Evolutionary conservation across 1,140 invertebrate genomes (phyloP).

Genomic region (Drosophila prosaltans): DNA sequence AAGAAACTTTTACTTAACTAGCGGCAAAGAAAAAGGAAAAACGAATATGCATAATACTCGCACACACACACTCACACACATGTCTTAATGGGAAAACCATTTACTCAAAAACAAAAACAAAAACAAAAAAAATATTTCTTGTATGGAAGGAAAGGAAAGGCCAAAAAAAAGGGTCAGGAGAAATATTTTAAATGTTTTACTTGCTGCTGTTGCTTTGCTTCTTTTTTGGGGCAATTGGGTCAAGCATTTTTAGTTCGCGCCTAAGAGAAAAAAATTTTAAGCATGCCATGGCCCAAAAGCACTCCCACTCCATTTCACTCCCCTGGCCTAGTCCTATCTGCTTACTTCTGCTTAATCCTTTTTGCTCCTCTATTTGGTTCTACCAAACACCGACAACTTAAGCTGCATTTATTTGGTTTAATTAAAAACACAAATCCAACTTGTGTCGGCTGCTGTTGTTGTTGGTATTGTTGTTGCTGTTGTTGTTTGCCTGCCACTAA

Average conservation of each 20-base stretch:
- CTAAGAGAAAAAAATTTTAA: constrained; percentile 53
- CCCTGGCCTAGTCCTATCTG: background rate
- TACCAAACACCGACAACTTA: constrained; percentile 7
- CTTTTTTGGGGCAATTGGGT: constrained; percentile 65
- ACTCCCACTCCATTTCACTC: background rate
- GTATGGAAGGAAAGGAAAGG: background rate
- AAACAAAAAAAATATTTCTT: background rate
- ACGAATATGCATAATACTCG: constrained; percentile 8
- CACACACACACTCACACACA: constrained; percentile 10
- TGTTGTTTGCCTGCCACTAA: constrained; percentile 58
- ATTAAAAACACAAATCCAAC: constrained; percentile 75
- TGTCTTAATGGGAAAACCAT: constrained; percentile 59
- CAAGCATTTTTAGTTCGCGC: constrained; percentile 79
- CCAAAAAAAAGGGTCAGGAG: constrained; percentile 24
- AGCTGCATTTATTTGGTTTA: constrained; percentile 74
- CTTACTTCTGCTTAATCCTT: constrained; percentile 16
- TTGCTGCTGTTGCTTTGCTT: constrained; percentile 20
- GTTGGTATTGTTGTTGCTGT: constrained; percentile 18
- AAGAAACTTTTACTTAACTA: constrained; percentile 64
- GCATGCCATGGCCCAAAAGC: constrained; percentile 6
- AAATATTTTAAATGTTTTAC: constrained; percentile 68
- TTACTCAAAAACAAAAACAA: constrained; percentile 40
- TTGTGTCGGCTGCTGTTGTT: constrained; percentile 16
- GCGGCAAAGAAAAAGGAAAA: background rate
- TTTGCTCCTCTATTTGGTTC: background rate